Percentiles rank a stretch among this genome's conserved stretches.
Evolutionary conservation across 2,888 invertebrate species (phyloP).

Genomic region (Eulithis testata): DNA sequence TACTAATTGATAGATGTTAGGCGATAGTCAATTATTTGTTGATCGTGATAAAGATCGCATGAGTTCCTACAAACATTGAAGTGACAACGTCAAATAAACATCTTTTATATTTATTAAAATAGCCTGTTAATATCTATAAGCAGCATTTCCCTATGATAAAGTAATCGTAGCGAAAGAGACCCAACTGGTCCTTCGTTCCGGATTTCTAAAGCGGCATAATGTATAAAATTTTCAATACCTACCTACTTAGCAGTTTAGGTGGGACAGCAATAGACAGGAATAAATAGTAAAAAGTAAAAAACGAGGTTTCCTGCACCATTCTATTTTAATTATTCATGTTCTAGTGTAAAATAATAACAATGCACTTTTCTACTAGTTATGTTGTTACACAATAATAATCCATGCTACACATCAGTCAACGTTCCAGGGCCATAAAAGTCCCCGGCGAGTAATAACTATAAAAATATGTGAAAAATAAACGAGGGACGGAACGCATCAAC

Average conservation of each 20-base stretch:
- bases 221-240: neutral
- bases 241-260: neutral
- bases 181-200: slow-evolving; percentile 42
- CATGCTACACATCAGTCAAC: slow-evolving; percentile 54
- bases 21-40: slow-evolving; percentile 25
- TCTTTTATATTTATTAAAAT: slow-evolving; percentile 13
- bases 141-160: slow-evolving; percentile 37
- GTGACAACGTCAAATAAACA: neutral
- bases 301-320: neutral
- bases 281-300: neutral
- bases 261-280: neutral
- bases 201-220: slow-evolving; percentile 36
- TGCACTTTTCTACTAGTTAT: neutral
- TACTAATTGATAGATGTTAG: slow-evolving; percentile 42
- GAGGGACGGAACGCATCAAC: slow-evolving; percentile 50
- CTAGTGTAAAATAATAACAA: neutral
- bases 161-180: slow-evolving; percentile 31
- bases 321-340: neutral
- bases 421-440: slow-evolving; percentile 59
- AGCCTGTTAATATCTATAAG: slow-evolving; percentile 21
- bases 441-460: slow-evolving; percentile 60
- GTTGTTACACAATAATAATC: slow-evolving; percentile 7
- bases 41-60: neutral
- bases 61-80: neutral
- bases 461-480: slow-evolving; percentile 58